Evolutionary conservation across 2,888 invertebrate genomes (phyloP).

Genomic region (Trichacis sp.): DNA sequence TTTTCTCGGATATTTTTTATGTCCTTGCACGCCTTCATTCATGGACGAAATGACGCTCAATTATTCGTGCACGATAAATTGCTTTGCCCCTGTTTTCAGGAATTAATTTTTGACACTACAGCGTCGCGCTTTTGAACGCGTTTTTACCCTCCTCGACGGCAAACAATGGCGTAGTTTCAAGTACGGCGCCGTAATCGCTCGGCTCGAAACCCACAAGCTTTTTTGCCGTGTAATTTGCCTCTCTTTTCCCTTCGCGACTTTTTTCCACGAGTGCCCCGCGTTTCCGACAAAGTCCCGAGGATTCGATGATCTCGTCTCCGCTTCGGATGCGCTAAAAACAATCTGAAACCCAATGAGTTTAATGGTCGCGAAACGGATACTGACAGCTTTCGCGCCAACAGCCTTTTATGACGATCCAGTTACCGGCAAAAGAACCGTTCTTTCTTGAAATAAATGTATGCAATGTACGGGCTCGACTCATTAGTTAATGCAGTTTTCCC

Average conservation of each 20-base stretch:
- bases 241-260: not conserved
- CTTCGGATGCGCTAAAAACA: constrained; percentile 1
- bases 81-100: not conserved
- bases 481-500: not conserved
- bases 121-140: not conserved
- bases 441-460: not conserved
- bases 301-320: not conserved
- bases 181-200: not conserved
- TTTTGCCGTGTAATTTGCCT: constrained; percentile 3
- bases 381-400: constrained; percentile 16
- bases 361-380: constrained; percentile 29
- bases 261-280: not conserved
- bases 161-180: not conserved
- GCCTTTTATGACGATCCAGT: constrained; percentile 6
- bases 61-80: not conserved
- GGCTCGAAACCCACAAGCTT: not conserved
- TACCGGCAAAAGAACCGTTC: not conserved
- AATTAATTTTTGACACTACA: not conserved
- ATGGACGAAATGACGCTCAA: not conserved
- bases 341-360: constrained; percentile 20
- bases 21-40: not conserved
- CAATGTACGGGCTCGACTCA: too few relatives aligned
- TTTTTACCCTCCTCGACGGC: constrained; percentile 17
- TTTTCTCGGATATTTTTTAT: too few relatives aligned
- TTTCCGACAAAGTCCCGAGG: not conserved